Conservation (phyloP, 2,888 invertebrate genomes). For the Parelbella ahira region DNA sequence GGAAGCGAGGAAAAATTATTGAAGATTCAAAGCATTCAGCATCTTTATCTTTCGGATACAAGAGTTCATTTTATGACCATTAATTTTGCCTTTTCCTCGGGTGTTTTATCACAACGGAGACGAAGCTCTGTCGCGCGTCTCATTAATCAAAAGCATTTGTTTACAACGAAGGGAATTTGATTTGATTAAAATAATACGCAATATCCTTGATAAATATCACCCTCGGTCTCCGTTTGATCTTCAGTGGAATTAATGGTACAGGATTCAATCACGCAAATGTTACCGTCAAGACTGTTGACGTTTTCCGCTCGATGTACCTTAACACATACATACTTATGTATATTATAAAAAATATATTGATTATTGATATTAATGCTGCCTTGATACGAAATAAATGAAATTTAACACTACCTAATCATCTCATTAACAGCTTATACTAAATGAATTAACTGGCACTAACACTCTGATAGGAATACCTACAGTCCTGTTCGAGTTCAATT, state of each 20-base stretch:
- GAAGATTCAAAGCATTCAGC: slow-evolving; percentile 75
- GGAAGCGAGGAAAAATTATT: slow-evolving; percentile 72
- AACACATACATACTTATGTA: background rate
- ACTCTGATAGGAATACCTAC: too few relatives aligned
- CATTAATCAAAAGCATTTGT: slow-evolving; percentile 82
- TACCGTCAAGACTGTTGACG: slow-evolving; percentile 50
- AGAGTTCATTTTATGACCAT: slow-evolving; percentile 81
- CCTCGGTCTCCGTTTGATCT: slow-evolving; percentile 80
- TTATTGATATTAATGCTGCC: slow-evolving; percentile 26
- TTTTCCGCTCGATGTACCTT: slow-evolving; percentile 33
- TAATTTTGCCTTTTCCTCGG: slow-evolving; percentile 78
- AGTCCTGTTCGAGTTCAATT: too few relatives aligned
- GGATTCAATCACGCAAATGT: slow-evolving; percentile 78
- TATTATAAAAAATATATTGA: too few relatives aligned
- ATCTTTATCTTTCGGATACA: slow-evolving; percentile 78
- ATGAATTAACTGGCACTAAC: too few relatives aligned
- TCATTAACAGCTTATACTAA: too few relatives aligned
- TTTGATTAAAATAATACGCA: slow-evolving; percentile 81
- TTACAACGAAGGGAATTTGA: slow-evolving; percentile 81
- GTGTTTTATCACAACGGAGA: slow-evolving; percentile 78
- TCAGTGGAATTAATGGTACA: slow-evolving; percentile 76
- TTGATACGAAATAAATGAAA: too few relatives aligned
- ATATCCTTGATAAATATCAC: slow-evolving; percentile 81
- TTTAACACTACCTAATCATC: too few relatives aligned
- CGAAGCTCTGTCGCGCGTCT: slow-evolving; percentile 78